These are phyloP conservation scores for Sylvilagus floridanus DNA, from an alignment of 2,797 vertebrate species.

Conservation along the genomic window DNA sequence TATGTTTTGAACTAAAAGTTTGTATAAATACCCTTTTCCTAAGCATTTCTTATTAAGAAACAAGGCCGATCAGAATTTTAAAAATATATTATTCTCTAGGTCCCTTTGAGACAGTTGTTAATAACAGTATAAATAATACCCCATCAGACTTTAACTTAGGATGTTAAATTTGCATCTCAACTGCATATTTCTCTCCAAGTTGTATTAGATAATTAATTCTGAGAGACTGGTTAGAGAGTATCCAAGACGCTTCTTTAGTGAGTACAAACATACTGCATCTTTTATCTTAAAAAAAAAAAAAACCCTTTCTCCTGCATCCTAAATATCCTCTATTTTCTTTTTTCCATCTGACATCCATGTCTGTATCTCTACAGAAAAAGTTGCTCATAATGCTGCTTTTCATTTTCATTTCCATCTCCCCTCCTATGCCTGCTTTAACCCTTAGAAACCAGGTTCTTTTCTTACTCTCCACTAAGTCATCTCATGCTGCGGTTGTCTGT, in stretches of 20 bases:
- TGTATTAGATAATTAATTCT: slow-evolving; percentile 30
- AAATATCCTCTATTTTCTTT: background rate
- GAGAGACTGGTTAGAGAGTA: background rate
- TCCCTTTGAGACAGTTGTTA: background rate
- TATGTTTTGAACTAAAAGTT: slow-evolving; percentile 58
- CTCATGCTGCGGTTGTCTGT: background rate
- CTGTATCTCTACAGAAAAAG: background rate
- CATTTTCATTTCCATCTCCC: slow-evolving; percentile 15
- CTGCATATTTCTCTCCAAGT: background rate
- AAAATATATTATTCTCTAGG: background rate
- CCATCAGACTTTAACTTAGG: slow-evolving; percentile 49
- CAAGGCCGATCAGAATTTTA: background rate
- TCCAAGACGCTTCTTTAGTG: background rate
- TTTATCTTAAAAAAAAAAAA: background rate
- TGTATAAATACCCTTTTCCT: background rate
- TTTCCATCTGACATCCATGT: background rate
- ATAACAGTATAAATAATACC: slow-evolving; percentile 45
- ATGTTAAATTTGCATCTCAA: background rate
- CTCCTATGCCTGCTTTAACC: background rate
- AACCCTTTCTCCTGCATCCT: background rate
- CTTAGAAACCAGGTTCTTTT: background rate
- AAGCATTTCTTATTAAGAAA: slow-evolving; percentile 38
- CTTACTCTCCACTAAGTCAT: background rate
- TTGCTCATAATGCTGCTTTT: slow-evolving; percentile 3
- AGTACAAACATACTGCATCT: background rate